These are phyloP conservation scores for Coracias cyanogaster DNA, from an alignment of 2,797 vertebrate species.

Conservation along the genomic window DNA sequence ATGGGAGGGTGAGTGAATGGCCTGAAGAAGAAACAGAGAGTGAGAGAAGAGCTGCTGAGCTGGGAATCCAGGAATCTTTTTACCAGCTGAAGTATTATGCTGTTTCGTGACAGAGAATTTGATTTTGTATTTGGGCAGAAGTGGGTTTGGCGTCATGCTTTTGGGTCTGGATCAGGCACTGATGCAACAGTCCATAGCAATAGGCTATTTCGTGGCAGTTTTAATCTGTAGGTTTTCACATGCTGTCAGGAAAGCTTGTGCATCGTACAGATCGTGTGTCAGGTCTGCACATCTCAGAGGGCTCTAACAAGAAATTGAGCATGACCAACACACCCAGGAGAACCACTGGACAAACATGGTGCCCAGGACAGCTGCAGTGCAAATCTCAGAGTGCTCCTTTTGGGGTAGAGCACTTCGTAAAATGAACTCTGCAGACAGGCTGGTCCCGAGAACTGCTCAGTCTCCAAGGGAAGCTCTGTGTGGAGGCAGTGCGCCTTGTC, in stretches of 20 bases:
- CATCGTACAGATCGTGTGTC: background rate
- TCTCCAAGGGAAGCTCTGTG: background rate
- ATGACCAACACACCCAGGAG: background rate
- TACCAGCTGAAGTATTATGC: background rate
- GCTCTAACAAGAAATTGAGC: constrained; percentile 28
- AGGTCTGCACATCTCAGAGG: background rate
- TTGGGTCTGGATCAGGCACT: background rate
- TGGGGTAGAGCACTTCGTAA: background rate
- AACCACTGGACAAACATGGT: background rate
- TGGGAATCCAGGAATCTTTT: background rate
- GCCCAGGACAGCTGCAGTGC: background rate
- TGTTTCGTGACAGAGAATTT: background rate
- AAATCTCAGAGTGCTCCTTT: background rate
- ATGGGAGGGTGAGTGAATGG: background rate
- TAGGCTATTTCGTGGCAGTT: background rate
- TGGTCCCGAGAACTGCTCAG: background rate
- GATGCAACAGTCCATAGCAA: background rate
- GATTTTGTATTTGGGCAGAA: background rate
- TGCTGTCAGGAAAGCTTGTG: constrained; percentile 5
- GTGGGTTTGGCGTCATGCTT: background rate
- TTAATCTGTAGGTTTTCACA: constrained; percentile 23
- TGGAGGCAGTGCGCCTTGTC: background rate
- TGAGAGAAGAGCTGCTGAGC: background rate
- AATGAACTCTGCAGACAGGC: rapidly evolving
- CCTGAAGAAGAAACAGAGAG: background rate